Evolutionary conservation across 2,888 invertebrate genomes (phyloP), one percentile per base, ranked within the genome.

Genomic region (Lasioglossum malachurum): DNA sequence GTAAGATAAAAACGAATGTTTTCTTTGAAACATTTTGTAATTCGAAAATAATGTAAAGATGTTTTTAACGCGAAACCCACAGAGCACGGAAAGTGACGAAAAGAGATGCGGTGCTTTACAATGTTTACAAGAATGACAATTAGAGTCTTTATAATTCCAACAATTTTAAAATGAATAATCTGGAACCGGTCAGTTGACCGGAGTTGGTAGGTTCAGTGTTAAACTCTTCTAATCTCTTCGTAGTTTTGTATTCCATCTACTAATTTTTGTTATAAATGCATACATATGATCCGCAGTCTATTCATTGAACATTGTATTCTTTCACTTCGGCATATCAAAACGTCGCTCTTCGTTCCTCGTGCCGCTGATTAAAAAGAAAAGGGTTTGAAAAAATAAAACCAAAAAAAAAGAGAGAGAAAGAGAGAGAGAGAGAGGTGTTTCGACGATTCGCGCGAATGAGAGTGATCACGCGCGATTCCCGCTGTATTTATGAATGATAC

Each of bases 401-500:
- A 31, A 60, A 27, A 60, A 27, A 60, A 60, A 14, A 14, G 27
- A 60, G 60, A 60, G 27, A 60, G 27, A 60, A 27, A 64, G 60
- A 60, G 60, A 60, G 27, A 60, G 64, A 31, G 14, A 60, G 27
- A 49, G 53, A n/a, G 75, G 35, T 14, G 46, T 77, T 77, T 71
- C n/a, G 72, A 57, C 38, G 27, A 76, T 73, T 38, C 76, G 77
- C 67, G 74, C 57, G 79, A 67, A 53, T 64, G n/a, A 35, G 31
- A 78, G 41, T 10, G 73, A 49, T 69, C 83, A 8, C 31, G 16
- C 71, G 83, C 78, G 73, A 27, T 67, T 46, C 83, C 76, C 5
- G 76, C 82, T 44, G 57, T 49, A 77, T 80, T 82, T 77, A 83
- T 67, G 74, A 44, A 87, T 71, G 79, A 81, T 79, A 46, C 35